These are phyloP conservation scores for Sarcophaga variegata DNA, from an alignment of 2,888 invertebrate species.

Conservation along the genomic window DNA sequence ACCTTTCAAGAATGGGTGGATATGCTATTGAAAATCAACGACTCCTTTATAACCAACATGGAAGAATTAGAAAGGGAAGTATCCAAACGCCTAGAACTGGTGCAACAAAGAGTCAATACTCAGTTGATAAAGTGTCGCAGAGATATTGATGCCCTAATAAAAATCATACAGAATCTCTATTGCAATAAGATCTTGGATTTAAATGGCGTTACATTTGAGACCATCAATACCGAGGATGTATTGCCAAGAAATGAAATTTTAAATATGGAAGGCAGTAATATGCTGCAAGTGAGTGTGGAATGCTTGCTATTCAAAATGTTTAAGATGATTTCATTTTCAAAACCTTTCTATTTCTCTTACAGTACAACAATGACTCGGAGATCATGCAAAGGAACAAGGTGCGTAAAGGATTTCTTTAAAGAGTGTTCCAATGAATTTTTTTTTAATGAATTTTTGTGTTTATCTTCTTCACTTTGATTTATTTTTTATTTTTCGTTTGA, in stretches of 20 bases:
- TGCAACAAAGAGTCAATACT: constrained; percentile 77
- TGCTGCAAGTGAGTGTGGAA: constrained; percentile 20
- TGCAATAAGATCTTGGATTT: constrained; percentile 80
- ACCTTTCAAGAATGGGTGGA: constrained; percentile 86
- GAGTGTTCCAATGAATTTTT: background rate
- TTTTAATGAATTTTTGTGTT: constrained; percentile 18
- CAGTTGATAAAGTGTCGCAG: constrained; percentile 75
- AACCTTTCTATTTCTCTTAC: constrained; percentile 19
- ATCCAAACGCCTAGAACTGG: constrained; percentile 83
- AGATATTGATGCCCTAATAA: constrained; percentile 81
- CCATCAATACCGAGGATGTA: constrained; percentile 80
- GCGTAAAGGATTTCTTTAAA: constrained; percentile 59
- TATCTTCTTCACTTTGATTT: background rate
- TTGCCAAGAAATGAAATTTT: constrained; percentile 71
- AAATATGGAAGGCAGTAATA: constrained; percentile 13
- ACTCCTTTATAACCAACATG: constrained; percentile 84
- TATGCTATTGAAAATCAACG: constrained; percentile 85
- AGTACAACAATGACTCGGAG: constrained; percentile 53
- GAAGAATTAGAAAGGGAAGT: constrained; percentile 86
- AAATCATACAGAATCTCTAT: constrained; percentile 82
- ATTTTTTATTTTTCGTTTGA: constrained; percentile 32
- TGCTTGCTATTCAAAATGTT: background rate
- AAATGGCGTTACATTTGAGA: constrained; percentile 81
- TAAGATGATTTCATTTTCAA: background rate
- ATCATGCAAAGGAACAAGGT: constrained; percentile 65